phyloP scores from a whole-genome alignment of 2,888 invertebrate genomes.

The Tricholauxania praeusta region DNA sequence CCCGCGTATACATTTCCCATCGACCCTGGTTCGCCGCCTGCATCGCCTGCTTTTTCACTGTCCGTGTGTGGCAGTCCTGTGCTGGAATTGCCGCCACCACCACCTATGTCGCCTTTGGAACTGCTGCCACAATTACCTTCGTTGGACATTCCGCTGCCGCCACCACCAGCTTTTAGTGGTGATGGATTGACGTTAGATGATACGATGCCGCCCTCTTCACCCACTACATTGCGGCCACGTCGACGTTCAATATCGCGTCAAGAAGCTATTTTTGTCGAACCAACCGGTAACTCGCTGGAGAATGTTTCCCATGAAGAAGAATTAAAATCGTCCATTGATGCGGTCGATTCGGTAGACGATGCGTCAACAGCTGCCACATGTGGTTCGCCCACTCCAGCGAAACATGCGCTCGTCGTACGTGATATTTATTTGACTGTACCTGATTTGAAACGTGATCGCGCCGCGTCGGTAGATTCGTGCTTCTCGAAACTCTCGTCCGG shows the following conservation, averaged over 20 bases:
- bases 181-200: constrained; percentile 40
- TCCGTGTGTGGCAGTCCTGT: constrained; percentile 62
- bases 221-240: constrained; percentile 69
- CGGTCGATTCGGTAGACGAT: constrained; percentile 60
- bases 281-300: constrained; percentile 78
- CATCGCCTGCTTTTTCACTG: constrained; percentile 62
- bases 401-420: constrained; percentile 70
- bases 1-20: constrained; percentile 60
- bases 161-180: constrained; percentile 46
- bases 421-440: constrained; percentile 86
- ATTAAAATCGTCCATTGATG: constrained; percentile 54
- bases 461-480: constrained; percentile 89
- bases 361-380: constrained; percentile 66
- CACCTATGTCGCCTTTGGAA: constrained; percentile 52
- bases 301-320: constrained; percentile 73
- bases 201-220: constrained; percentile 56
- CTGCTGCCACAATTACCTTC: constrained; percentile 46
- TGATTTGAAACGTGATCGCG: constrained; percentile 85
- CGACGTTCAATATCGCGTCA: constrained; percentile 84
- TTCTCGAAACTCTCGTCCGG: constrained; percentile 82
- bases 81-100: constrained; percentile 59
- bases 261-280: constrained; percentile 84
- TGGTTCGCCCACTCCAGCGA: constrained; percentile 57
- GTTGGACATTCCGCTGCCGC: constrained; percentile 50
- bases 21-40: constrained; percentile 63